Percentiles rank a stretch among this genome's conserved stretches.
These are phyloP conservation scores for Trachelus iudaicus DNA, from an alignment of 2,888 invertebrate genomes.

Conservation along the genomic window DNA sequence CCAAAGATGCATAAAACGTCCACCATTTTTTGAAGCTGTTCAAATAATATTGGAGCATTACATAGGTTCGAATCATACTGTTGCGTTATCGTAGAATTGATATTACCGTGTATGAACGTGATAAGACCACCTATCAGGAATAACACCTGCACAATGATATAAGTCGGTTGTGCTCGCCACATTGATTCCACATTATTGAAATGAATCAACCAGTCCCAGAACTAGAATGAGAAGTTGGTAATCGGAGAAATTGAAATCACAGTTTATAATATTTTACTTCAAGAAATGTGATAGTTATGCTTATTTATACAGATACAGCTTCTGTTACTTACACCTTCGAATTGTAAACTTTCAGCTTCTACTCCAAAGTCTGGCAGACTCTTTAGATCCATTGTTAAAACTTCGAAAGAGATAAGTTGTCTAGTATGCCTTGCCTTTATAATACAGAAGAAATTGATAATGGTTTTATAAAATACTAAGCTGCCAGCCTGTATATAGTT, in stretches of 20 bases:
- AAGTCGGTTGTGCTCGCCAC: constrained; percentile 76
- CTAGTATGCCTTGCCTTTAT: background rate
- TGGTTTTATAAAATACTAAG: background rate
- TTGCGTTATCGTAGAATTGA: background rate
- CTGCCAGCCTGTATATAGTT: background rate
- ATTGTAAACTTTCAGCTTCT: background rate
- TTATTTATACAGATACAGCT: background rate
- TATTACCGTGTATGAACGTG: constrained; percentile 77
- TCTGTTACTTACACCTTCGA: background rate
- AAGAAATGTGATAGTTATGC: background rate
- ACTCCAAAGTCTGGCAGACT: background rate
- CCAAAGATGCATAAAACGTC: constrained; percentile 82
- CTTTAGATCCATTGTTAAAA: background rate
- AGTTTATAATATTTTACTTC: background rate
- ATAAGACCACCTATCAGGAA: constrained; percentile 73
- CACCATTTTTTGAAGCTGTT: constrained; percentile 76
- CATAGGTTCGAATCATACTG: background rate
- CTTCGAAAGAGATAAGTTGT: background rate
- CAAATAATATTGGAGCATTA: background rate
- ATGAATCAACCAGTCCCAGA: constrained; percentile 73
- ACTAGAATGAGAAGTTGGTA: constrained; percentile 61
- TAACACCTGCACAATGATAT: constrained; percentile 72
- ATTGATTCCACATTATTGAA: constrained; percentile 69
- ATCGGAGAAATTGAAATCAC: background rate
- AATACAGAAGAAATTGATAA: background rate